A percentile compares a stretch with the other conserved stretches of the same genome.
Evolutionary conservation across 2,888 invertebrate species (phyloP).

Genomic region (Drosophila robusta): DNA sequence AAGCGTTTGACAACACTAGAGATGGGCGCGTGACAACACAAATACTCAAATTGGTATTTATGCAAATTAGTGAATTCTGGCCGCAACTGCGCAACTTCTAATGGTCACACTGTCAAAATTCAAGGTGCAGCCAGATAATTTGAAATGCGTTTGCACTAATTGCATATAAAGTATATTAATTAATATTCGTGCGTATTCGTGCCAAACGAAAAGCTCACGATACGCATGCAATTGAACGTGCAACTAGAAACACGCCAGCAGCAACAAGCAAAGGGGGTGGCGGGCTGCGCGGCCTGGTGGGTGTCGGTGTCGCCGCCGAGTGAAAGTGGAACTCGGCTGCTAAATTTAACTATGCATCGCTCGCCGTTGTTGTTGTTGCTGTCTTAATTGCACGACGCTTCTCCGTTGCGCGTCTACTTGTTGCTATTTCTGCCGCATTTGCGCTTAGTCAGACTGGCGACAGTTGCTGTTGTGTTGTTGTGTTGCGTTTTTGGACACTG

Average conservation of each 20-base stretch:
- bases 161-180: background rate
- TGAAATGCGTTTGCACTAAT: background rate
- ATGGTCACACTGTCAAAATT: background rate
- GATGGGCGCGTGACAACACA: slow-evolving; percentile 36
- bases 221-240: slow-evolving; percentile 55
- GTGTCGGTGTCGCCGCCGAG: slow-evolving; percentile 59
- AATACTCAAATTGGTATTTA: background rate
- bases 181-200: slow-evolving; percentile 47
- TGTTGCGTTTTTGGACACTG: slow-evolving; percentile 52
- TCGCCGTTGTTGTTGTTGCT: slow-evolving; percentile 52
- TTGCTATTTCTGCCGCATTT: slow-evolving; percentile 74
- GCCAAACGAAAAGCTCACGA: slow-evolving; percentile 39
- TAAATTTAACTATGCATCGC: slow-evolving; percentile 77
- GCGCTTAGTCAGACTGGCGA: slow-evolving; percentile 77
- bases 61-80: background rate
- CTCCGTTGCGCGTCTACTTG: slow-evolving; percentile 67
- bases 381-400: slow-evolving; percentile 75
- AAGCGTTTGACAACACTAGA: slow-evolving; percentile 38
- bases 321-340: slow-evolving; percentile 83
- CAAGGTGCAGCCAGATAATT: background rate
- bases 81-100: background rate
- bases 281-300: slow-evolving; percentile 38
- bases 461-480: slow-evolving; percentile 43
- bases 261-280: slow-evolving; percentile 1
- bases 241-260: slow-evolving; percentile 16